A percentile compares a stretch with the other conserved stretches of the same genome.
Conservation (phyloP, 2,797 vertebrate species). For the Prionace glauca region DNA sequence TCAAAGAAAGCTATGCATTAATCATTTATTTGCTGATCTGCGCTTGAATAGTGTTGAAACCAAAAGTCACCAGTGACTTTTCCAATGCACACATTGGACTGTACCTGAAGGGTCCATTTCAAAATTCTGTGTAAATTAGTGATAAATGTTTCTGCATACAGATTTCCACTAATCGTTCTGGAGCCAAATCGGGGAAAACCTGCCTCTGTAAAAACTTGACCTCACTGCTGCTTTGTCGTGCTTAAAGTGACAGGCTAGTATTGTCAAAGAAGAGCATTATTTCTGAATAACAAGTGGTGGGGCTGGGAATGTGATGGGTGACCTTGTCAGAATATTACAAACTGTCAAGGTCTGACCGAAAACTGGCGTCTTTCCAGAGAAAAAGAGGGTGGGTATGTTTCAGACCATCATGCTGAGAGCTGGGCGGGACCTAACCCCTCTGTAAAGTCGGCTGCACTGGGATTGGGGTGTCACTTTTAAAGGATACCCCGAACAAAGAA, state of each 20-base stretch:
- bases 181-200: neutral
- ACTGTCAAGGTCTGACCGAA: too few relatives aligned
- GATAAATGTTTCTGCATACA: neutral
- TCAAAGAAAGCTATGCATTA: neutral
- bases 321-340: too few relatives aligned
- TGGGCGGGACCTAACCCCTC: too few relatives aligned
- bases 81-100: neutral
- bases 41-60: neutral
- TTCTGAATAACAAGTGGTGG: neutral
- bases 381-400: too few relatives aligned
- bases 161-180: neutral
- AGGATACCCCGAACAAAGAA: too few relatives aligned
- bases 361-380: too few relatives aligned
- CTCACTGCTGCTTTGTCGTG: neutral
- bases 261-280: too few relatives aligned
- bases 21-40: neutral
- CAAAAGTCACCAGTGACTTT: neutral
- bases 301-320: too few relatives aligned
- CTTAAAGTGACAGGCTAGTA: neutral
- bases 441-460: too few relatives aligned
- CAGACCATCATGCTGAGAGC: too few relatives aligned
- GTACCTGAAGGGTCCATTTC: neutral
- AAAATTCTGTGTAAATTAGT: neutral
- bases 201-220: neutral
- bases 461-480: too few relatives aligned